Evolutionary conservation across 2,113 vertebrate species (phyloP), one percentile per base, ranked within the genome.

Genomic region (Catharus fuscescens): DNA sequence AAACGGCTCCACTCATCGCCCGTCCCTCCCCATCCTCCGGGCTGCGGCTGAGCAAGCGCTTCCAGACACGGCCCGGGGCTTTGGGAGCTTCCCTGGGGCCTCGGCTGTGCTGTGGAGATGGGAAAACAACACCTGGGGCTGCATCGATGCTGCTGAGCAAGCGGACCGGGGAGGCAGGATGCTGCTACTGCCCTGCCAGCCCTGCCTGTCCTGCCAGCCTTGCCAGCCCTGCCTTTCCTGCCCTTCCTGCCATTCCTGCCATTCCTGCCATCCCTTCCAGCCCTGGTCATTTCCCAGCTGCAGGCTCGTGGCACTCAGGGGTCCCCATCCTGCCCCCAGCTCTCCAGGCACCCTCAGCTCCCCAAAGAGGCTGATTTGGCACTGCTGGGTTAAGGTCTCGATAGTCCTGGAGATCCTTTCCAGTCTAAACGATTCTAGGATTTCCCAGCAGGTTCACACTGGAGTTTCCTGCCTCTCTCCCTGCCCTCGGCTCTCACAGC

Each of bases 111-210:
- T 28, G 44, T 1, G 1, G 36, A 69, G 73, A 62, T 36, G 84
- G 64, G 81, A 70, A 86, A 94, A 90, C 71, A 77, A 31, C 28
- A 44, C 16, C 42, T 1, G 1, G 29, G 40, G 61, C 47, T 16
- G 53, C 59, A 18, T 20, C 0, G 0, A 2, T 8, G 5, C 31
- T 14, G 14, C 59, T 8, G 50, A 72, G 48, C 0, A 0, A 48
- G 54, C 0, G 1, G 65, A 2, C 1, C 4, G 5, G 26, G 1
- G 9, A 38, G 42, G 32, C 15, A 14, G 64, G 26, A 18, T 42
- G 34, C 23, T 62, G 48, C 32, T 5, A 2, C 40, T 23, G 57
- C 28, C 19, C 48, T 60, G 54, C 67, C 45, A 8, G 26, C 20
- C 40, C 28, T 44, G 40, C 31, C 47, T 1, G 29, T 47, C 29